Conservation (phyloP, 2,797 vertebrate genomes). For the Acropternis orthonyx region DNA sequence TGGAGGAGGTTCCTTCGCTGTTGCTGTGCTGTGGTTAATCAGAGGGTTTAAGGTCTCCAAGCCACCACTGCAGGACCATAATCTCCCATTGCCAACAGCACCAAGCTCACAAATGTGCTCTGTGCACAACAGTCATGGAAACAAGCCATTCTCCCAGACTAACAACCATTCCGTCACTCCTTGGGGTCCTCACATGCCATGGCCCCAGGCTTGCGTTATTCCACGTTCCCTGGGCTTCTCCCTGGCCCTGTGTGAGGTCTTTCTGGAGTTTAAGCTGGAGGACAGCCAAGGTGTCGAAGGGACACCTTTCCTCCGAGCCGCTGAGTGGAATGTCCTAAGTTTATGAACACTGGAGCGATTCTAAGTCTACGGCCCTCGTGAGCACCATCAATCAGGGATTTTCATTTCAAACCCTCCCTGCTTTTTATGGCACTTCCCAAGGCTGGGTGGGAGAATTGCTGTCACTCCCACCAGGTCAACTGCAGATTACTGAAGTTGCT, state of each 20-base stretch:
- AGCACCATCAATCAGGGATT: constrained; percentile 19
- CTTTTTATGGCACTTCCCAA: constrained; percentile 33
- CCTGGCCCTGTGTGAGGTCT: constrained; percentile 42
- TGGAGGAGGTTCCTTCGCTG: no score
- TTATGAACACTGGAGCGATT: constrained; percentile 23
- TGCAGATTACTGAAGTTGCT: not conserved
- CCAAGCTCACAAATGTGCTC: not conserved
- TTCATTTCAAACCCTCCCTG: not conserved
- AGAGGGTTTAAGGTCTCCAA: not conserved
- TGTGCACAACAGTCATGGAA: not conserved
- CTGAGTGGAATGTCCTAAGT: constrained; percentile 21
- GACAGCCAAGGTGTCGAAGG: constrained; percentile 42
- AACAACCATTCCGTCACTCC: not conserved
- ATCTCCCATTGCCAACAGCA: not conserved
- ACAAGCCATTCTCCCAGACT: not conserved
- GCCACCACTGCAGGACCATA: not conserved
- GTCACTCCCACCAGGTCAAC: not conserved
- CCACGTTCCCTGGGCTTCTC: not conserved
- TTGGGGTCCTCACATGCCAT: not conserved
- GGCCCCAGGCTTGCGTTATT: constrained; percentile 28
- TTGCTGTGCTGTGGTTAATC: not conserved
- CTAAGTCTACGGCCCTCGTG: not conserved
- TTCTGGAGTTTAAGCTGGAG: constrained; percentile 48
- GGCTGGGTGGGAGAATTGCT: not conserved
- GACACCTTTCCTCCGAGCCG: constrained; percentile 44